Percentiles rank a stretch among this genome's conserved stretches.
Conservation (phyloP, 2,888 invertebrate genomes). For the Caenorhabditis virilis region DNA sequence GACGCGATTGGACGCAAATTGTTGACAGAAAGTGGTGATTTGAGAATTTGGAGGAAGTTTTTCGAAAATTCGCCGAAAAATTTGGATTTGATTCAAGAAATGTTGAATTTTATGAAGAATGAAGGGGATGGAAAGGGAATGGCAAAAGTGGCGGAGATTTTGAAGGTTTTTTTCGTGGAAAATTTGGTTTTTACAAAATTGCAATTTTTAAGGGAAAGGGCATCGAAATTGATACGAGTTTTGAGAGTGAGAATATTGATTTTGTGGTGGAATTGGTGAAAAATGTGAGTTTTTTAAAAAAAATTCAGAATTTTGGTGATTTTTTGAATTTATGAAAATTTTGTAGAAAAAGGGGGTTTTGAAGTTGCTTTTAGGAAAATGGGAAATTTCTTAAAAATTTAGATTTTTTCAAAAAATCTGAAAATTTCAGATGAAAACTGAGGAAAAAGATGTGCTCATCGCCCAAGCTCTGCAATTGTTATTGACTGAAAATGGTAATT, state of each 20-base stretch:
- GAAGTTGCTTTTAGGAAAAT: not conserved
- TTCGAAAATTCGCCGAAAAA: not conserved
- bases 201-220: not conserved
- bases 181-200: too few species aligned
- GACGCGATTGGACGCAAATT: not conserved
- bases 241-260: not conserved
- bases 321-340: not conserved
- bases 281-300: not conserved
- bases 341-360: not conserved
- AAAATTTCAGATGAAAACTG: too few species aligned
- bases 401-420: not conserved
- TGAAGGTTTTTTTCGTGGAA: too few species aligned
- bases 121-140: constrained; percentile 20
- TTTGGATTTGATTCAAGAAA: constrained; percentile 7
- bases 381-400: not conserved
- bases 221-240: not conserved
- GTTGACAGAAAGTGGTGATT: not conserved
- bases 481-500: not conserved
- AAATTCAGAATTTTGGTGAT: not conserved
- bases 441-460: too few species aligned
- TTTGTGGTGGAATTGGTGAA: not conserved
- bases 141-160: constrained; percentile 13
- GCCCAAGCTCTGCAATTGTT: not conserved
- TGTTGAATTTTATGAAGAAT: constrained; percentile 23
- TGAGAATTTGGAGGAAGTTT: not conserved